phyloP scores from a whole-genome alignment of 53 echinoderm and acorn worm genomes.

The Antedon mediterranea region DNA sequence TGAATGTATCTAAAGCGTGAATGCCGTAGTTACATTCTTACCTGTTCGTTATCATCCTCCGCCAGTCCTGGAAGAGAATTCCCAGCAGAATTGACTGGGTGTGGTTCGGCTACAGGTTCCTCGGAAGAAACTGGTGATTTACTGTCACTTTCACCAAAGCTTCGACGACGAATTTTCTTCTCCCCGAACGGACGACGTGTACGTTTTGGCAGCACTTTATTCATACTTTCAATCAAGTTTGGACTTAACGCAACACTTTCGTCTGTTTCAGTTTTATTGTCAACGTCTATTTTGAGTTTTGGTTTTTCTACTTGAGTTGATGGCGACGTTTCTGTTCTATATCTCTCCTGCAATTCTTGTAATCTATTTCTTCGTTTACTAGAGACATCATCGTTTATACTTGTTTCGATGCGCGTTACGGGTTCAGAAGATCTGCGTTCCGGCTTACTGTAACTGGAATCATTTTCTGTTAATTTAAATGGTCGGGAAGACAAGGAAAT shows the following conservation, averaged over 20 bases:
- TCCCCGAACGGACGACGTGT: constrained; percentile 55
- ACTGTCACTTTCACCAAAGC: constrained; percentile 20
- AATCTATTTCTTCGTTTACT: neutral
- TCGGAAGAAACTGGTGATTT: neutral
- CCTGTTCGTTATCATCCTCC: neutral
- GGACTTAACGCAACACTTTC: constrained; percentile 25
- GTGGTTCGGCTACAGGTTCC: neutral
- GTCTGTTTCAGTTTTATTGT: neutral
- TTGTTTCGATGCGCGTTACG: neutral
- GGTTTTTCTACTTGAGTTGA: neutral
- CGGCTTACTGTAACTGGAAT: neutral
- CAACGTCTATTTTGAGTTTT: neutral
- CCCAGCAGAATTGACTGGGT: neutral
- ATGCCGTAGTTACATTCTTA: neutral
- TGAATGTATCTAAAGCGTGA: neutral
- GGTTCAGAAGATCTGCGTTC: neutral
- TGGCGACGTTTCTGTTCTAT: neutral
- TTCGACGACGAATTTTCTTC: constrained; percentile 39
- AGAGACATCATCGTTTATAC: neutral
- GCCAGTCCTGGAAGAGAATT: neutral
- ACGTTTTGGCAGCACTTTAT: constrained; percentile 45
- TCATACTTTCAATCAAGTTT: constrained; percentile 35
- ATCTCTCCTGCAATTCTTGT: too few species aligned
- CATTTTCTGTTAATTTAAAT: neutral
- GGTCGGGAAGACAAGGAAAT: neutral